Conservation (phyloP, 1,140 invertebrate genomes). For the Meloidogyne floridensis region DNA sequence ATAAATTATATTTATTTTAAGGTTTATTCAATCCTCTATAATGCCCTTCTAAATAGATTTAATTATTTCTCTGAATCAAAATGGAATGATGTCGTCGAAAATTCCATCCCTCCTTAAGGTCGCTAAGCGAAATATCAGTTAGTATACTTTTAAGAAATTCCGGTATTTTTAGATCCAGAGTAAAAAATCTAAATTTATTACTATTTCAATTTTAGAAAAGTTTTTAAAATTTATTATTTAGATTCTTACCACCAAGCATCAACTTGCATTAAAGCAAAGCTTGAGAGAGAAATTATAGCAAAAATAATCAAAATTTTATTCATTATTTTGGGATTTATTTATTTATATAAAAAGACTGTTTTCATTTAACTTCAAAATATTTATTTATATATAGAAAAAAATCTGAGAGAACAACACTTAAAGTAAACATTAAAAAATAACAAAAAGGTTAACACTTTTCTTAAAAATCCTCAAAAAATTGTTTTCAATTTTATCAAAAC, state of each 20-base stretch:
- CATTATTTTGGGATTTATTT: neutral
- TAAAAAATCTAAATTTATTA: too few species aligned
- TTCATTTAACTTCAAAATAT: neutral
- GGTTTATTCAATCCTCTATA: too few species aligned
- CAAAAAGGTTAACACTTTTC: neutral
- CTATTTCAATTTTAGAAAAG: too few species aligned
- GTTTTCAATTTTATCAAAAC: neutral
- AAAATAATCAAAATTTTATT: neutral
- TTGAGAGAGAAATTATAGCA: neutral
- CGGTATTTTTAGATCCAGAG: too few species aligned
- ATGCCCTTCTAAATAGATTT: too few species aligned
- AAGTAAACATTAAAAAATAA: neutral
- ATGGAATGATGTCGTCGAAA: too few species aligned
- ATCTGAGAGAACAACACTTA: neutral
- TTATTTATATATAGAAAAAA: neutral
- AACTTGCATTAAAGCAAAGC: neutral
- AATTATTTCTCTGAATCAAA: too few species aligned
- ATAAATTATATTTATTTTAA: too few species aligned
- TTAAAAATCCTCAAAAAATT: neutral
- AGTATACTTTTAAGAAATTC: too few species aligned
- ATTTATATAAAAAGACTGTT: neutral
- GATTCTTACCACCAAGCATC: neutral
- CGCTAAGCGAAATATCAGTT: too few species aligned
- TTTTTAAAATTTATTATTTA: neutral
- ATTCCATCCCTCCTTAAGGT: too few species aligned